Conservation (phyloP, 2,797 vertebrate genomes). For the Rhinichthys osculus region DNA sequence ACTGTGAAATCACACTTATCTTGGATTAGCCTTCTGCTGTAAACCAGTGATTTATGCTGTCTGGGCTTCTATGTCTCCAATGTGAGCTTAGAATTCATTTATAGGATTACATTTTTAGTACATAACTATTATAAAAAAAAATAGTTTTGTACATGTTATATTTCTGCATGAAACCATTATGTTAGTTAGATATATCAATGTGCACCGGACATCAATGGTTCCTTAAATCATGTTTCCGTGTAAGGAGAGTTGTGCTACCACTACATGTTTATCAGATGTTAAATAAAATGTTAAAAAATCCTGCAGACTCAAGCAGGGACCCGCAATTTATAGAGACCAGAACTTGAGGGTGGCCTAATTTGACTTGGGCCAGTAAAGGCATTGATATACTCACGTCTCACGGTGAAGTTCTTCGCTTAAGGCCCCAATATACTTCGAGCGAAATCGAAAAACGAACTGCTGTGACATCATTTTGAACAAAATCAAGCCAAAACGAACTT, state of each 20-base stretch:
- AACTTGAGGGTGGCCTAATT: not conserved
- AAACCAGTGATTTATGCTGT: conserved; percentile 43
- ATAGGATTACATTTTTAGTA: not conserved
- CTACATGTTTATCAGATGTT: not conserved
- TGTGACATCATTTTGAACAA: no score
- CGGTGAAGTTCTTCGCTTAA: no score
- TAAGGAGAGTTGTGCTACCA: not conserved
- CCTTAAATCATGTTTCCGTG: not conserved
- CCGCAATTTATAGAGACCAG: not conserved
- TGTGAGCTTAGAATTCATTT: not conserved
- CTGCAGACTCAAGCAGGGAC: not conserved
- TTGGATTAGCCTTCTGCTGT: conserved; percentile 28
- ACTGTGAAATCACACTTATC: conserved; percentile 30
- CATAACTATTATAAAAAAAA: not conserved
- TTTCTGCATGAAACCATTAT: not conserved
- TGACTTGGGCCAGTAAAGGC: not conserved
- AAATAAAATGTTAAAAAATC: not conserved
- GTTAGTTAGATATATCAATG: not conserved
- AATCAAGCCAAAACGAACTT: no score
- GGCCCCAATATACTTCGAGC: no score
- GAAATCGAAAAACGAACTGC: no score
- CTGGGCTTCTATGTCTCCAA: not conserved
- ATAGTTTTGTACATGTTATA: not conserved
- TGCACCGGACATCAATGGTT: not conserved
- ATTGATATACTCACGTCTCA: not conserved